Evolutionary conservation across 2,797 vertebrate genomes (phyloP), one percentile per base, ranked within the genome.

Genomic region (Mormyrus proboscirostris): DNA sequence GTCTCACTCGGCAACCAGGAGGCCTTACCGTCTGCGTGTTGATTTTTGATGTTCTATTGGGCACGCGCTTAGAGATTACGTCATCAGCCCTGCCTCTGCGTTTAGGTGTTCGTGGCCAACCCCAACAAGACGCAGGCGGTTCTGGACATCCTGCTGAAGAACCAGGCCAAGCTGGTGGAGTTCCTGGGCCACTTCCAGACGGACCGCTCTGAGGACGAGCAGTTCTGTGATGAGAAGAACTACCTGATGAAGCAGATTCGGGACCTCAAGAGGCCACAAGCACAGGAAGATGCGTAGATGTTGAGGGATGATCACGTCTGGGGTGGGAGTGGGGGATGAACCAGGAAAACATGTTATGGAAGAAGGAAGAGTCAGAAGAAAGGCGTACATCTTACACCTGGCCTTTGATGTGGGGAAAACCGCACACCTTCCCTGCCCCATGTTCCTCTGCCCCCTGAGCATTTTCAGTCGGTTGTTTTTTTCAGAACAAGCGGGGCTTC

Each of bases 181-280:
- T 97, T 97, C 94, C 94, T 97, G 91, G 94, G 94, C 93, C 94
- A 96, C 91, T 97, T 97, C 93, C 96, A 97, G 94, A 96, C 95
- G 0, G 96, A 97, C 93, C 84, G 96, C 29, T 93, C 96, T 0
- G 96, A 97, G 90, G 96, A 97, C 1, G 96, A 97, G 94, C 96
- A 97, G 94, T 97, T 97, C 94, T 96, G 95, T 0, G 96, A 96
- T 0, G 96, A 97, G 94, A 97, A 97, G 93, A 96, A 96, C 95
- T 97, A 97, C 94, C 94, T 97, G 91, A 94, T 96, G 14, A 97
- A 96, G 93, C 96, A 97, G 94, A 97, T 97, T 92, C 95, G 96
- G 49, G 96, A 97, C 92, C 94, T 97, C 90, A 97, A 96, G 93
- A 95, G 94, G 92, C 94, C 95, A 12, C 49, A 92, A 0, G 92